Evolutionary conservation across 2,888 invertebrate species (phyloP).

Genomic region (Bombyx huttoni): DNA sequence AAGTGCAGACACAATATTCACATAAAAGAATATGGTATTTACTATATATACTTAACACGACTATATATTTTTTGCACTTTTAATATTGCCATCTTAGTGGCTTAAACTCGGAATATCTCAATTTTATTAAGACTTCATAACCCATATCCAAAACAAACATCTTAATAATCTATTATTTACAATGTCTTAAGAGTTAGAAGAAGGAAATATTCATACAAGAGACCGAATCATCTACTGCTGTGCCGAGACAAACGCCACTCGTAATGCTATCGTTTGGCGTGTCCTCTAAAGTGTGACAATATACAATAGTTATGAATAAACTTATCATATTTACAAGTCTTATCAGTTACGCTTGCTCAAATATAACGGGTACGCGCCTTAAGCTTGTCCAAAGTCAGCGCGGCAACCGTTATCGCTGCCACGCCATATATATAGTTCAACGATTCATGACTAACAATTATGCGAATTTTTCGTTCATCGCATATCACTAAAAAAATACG

Average conservation of each 20-base stretch:
- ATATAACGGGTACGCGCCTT: not conserved
- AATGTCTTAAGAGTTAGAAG: constrained; percentile 34
- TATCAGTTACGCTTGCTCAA: constrained; percentile 4
- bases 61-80: constrained; percentile 63
- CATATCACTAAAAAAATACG: not conserved
- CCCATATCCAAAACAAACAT: constrained; percentile 51
- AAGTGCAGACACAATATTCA: constrained; percentile 65
- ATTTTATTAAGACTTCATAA: constrained; percentile 67
- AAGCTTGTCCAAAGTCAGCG: not conserved
- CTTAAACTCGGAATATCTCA: constrained; percentile 70
- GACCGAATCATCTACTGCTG: constrained; percentile 18
- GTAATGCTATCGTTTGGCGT: constrained; percentile 12
- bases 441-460: not conserved
- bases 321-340: constrained; percentile 28
- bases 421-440: not conserved
- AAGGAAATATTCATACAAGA: constrained; percentile 57
- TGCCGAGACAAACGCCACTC: constrained; percentile 16
- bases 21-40: constrained; percentile 54
- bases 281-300: constrained; percentile 21
- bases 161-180: constrained; percentile 57
- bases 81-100: constrained; percentile 60
- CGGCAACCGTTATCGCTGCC: not conserved
- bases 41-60: constrained; percentile 56
- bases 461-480: not conserved
- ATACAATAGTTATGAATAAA: constrained; percentile 24